Conservation (phyloP, 2,888 invertebrate species). For the Liodrosophila aerea region DNA sequence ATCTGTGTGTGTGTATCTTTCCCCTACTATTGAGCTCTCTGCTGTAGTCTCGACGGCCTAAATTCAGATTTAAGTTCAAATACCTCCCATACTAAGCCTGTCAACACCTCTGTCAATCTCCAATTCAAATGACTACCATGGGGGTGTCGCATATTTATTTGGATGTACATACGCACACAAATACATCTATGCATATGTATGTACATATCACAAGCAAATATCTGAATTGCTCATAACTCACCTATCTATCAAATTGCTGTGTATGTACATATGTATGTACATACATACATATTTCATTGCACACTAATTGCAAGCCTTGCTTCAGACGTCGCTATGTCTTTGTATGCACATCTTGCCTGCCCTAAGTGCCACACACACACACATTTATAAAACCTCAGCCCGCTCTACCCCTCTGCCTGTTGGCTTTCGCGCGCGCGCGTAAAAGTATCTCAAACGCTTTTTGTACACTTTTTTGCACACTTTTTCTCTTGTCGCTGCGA, state of each 20-base stretch:
- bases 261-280: too few relatives aligned
- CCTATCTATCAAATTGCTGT: slow-evolving; percentile 44
- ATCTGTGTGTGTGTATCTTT: slow-evolving; percentile 32
- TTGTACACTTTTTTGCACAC: slow-evolving; percentile 54
- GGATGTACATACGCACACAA: not conserved
- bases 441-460: slow-evolving; percentile 71
- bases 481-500: slow-evolving; percentile 40
- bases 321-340: slow-evolving; percentile 21
- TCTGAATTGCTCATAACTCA: slow-evolving; percentile 40
- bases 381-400: slow-evolving; percentile 11
- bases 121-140: slow-evolving; percentile 40
- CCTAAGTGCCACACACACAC: slow-evolving; percentile 34
- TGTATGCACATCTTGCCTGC: slow-evolving; percentile 49
- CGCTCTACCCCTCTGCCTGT: slow-evolving; percentile 34
- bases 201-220: slow-evolving; percentile 48
- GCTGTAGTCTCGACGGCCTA: slow-evolving; percentile 22
- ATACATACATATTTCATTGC: too few relatives aligned
- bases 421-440: slow-evolving; percentile 66
- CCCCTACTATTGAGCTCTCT: slow-evolving; percentile 50
- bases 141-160: slow-evolving; percentile 13
- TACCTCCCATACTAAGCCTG: slow-evolving; percentile 40
- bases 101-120: slow-evolving; percentile 54
- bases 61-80: slow-evolving; percentile 50
- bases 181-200: not conserved
- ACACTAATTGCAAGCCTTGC: slow-evolving; percentile 59